These are phyloP conservation scores for Sinhomidia bicolor DNA, from an alignment of 2,888 invertebrate species.

Conservation along the genomic window DNA sequence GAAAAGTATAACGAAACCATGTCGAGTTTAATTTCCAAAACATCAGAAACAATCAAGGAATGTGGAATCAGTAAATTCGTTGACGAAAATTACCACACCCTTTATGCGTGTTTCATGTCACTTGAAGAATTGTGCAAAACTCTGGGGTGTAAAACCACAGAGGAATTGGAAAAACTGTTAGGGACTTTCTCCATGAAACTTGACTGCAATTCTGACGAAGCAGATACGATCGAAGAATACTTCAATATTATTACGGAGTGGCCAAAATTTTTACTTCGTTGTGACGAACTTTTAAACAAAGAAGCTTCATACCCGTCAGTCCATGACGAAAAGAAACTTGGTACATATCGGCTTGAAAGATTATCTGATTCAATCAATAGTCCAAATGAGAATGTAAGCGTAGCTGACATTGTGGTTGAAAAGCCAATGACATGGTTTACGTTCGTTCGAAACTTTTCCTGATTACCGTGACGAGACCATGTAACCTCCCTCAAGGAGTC, in stretches of 20 bases:
- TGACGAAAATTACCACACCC: constrained; percentile 1
- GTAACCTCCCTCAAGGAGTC: constrained; percentile 76
- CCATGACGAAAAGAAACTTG: neutral
- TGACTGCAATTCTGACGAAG: constrained; percentile 23
- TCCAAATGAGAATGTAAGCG: neutral
- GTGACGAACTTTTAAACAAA: constrained; percentile 60
- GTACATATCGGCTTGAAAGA: neutral
- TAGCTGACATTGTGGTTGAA: constrained; percentile 32
- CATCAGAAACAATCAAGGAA: neutral
- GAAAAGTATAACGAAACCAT: neutral
- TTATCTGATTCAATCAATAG: neutral
- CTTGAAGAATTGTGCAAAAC: constrained; percentile 23
- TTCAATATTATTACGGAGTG: constrained; percentile 64
- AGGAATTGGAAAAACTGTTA: constrained; percentile 26
- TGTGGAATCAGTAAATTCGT: constrained; percentile 33
- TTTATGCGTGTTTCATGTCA: neutral
- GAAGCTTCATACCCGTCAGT: neutral
- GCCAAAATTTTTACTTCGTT: constrained; percentile 69
- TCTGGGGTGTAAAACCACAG: neutral
- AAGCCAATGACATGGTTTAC: constrained; percentile 76
- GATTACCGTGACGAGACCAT: constrained; percentile 81
- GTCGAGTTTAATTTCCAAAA: neutral
- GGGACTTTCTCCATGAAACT: constrained; percentile 3
- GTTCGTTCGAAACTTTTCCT: constrained; percentile 80
- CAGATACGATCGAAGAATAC: constrained; percentile 72